Evolutionary conservation across 2,797 vertebrate genomes (phyloP), one percentile per base, ranked within the genome.

Genomic region (Morelia viridis): DNA sequence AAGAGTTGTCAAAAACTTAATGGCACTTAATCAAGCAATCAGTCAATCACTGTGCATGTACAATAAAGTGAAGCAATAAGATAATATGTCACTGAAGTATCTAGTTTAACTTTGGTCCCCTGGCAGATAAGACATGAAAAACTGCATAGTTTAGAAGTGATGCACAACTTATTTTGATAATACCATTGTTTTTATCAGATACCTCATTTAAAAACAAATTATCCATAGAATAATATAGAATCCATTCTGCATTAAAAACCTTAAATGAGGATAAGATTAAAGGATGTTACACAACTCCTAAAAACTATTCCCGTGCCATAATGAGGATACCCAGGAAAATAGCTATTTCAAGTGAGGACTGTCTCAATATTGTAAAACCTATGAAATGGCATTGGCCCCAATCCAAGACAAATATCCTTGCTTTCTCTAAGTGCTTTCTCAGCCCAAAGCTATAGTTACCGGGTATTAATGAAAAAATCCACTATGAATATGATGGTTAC

Each of bases 321-420:
- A 76, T 65, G 11, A 15, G 1, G 19, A 60, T 13, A 24, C 31
- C 65, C 35, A 13, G 19, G 35, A 50, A 76, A 90, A 90, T 3
- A 24, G 57, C 35, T 61, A 50, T 68, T 46, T 64, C 50, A 83
- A 92, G 71, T 41, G 62, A 87, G 24, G 24, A 1, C 31, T 90
- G 58, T 46, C 31, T 65, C 87, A 88, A 90, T 64, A 83, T 61
- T 76, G 76, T 68, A 68, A 89, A 89, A 68, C 56, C 31, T 68
- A 80, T 89, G 61, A 50, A 89, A 58, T n/a, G 5, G 26, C 83
- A 41, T n/a, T 46, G 84, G 84, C 24, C 17, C 5, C 35, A 15
- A 50, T 57, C 68, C 92, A 80, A 87, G 41, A 76, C 60, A 80
- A 80, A 84, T 76, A 62, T 31, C 89, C 65, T 76, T 2, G 5